Base-by-base conservation (phyloP, 2,113 vertebrate species). In the Calonectris borealis region DNA sequence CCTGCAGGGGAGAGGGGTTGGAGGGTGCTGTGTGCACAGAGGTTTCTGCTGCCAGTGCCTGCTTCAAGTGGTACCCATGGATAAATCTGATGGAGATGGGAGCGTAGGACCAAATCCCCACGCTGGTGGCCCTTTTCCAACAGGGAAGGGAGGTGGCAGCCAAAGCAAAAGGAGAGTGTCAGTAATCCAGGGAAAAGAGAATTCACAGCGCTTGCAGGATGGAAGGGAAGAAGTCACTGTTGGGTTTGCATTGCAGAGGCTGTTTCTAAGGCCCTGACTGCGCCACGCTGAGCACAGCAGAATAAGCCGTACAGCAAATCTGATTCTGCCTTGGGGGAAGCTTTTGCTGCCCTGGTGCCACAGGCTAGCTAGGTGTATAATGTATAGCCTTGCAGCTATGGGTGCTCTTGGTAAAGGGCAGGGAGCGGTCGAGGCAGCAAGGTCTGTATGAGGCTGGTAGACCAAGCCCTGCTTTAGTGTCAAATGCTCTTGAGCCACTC, bases 21-120 rank as follows among this genome's bases (percentile, higher is more conserved):
- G 92, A n/a, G 87, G 89, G 13, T 58, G 55, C 69, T 44, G 77
- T 0, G 40, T 57, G 94, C 96, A 55, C 96, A 75, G 22, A 58
- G 96, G 85, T 90, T 94, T 94, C 54, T 95, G 96, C 94, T 88
- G 75, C 93, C 71, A 7, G 81, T 65, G 82, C 96, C 94, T 87
- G 95, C 82, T 81, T 36, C 46, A 0, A 5, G 51, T 11, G 20
- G 36, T 31, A 7, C 49, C 77, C 6, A 7, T 5, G 83, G 14
- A 10, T 9, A 1, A 25, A 7, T 2, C 36, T 1, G 6, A 1
- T 16, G 92, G 88, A 73, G 76, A 6, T 61, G 91, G 88, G 86
- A 61, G 83, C 0, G 8, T 3, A 49, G 72, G 83, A n/a, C 27
- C 49, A 1, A 21, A 6, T 7, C 55, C 64, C 52, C 17, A 0